These are phyloP conservation scores for Euwallacea fornicatus DNA, from an alignment of 1,140 invertebrate species.

Conservation along the genomic window DNA sequence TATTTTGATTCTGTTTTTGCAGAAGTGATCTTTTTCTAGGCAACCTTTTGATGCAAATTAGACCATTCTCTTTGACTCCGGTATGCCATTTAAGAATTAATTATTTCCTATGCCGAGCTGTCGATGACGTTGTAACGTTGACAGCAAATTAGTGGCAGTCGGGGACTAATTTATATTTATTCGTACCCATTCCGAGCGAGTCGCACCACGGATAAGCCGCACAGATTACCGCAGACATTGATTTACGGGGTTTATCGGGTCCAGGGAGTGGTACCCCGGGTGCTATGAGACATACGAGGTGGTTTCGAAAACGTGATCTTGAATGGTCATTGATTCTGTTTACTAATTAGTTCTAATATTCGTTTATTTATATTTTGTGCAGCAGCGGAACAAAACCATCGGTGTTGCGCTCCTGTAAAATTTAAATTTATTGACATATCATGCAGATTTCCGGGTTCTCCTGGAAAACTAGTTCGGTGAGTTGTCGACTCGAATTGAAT, in stretches of 20 bases:
- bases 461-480: too few species aligned
- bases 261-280: constrained; percentile 4
- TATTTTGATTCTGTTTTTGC: too few species aligned
- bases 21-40: too few species aligned
- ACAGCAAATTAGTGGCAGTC: constrained; percentile 50
- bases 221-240: constrained; percentile 47
- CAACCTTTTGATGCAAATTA: too few species aligned
- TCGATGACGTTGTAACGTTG: constrained; percentile 41
- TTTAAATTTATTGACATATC: neutral
- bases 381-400: too few species aligned
- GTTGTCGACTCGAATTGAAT: too few species aligned
- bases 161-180: constrained; percentile 50
- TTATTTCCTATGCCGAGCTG: constrained; percentile 35
- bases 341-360: neutral
- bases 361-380: neutral
- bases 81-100: constrained; percentile 32
- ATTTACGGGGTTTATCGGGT: constrained; percentile 49
- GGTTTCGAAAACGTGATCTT: neutral
- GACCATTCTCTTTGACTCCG: too few species aligned
- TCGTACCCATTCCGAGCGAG: constrained; percentile 46
- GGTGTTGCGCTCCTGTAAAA: too few species aligned
- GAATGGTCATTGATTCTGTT: neutral
- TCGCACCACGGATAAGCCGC: constrained; percentile 50
- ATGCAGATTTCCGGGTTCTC: neutral
- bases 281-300: neutral